Base-by-base conservation (phyloP, 1,140 invertebrate species). In the Neomicropteryx cornuta region DNA sequence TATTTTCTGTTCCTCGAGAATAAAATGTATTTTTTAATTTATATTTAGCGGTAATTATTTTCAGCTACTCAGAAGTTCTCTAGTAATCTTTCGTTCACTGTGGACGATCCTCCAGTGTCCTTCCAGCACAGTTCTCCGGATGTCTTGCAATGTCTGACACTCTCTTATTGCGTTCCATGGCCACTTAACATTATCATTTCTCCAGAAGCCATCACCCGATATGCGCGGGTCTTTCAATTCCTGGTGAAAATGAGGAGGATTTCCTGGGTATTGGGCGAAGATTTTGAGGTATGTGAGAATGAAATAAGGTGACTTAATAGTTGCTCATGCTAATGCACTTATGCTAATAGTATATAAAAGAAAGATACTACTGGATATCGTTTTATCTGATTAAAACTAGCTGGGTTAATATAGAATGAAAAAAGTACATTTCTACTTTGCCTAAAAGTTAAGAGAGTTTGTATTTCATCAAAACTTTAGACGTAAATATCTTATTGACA, bases 121-220 rank as follows among this genome's bases (percentile, higher is more conserved):
- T 74, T 78, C 38, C 67, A 76, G 48, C 64, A 76, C 39, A 62
- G 66, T 42, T 72, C 80, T 36, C 73, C 80, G 1, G 72, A 79
- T 43, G 72, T 75, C 1, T 49, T 85, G 2, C 69, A 75, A 30
- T 78, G 75, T 45, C 53, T 87, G 2, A 73, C 69, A 0, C 53
- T 87, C n/a, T 72, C 75, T 10, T 84, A 83, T 48, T 67, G 73
- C 28, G 69, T 81, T 2, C 60, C 71, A 8, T 87, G 83, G 83
- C 83, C 84, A 0, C 50, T 86, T 1, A 86, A 85, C 53, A 75
- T 87, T 18, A 73, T 87, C 21, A 58, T 87, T 17, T 82, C 80
- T 3, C 71, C 72, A 0, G 76, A 80, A 38, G 68, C 76, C 0
- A 62, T 85, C 37, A 48, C 67, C 6, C 72, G 81, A 46, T 86